These are phyloP conservation scores for Mimachlamys varia DNA, from an alignment of 2,888 invertebrate species.

Conservation along the genomic window DNA sequence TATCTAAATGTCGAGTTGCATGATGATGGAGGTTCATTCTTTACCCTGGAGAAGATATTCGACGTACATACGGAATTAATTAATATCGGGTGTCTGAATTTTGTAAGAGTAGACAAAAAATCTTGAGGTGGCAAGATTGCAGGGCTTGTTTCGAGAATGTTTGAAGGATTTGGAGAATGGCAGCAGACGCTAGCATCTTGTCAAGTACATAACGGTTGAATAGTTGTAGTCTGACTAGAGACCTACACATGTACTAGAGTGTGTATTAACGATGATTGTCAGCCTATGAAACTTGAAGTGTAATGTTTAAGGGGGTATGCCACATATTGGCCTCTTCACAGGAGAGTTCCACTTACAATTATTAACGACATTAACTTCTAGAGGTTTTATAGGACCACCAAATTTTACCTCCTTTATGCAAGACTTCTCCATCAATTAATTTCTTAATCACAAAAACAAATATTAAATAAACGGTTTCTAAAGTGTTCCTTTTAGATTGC, in stretches of 20 bases:
- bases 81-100: conserved; percentile 28
- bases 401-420: neutral
- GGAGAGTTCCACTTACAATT: neutral
- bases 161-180: conserved; percentile 6
- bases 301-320: neutral
- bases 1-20: neutral
- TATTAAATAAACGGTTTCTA: no score
- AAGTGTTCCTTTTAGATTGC: no score
- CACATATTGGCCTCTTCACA: neutral
- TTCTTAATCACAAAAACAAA: no score
- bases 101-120: conserved; percentile 34
- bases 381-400: neutral
- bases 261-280: neutral
- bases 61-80: neutral
- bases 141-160: neutral
- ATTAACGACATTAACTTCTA: neutral
- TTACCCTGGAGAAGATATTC: neutral
- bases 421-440: no score
- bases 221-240: neutral
- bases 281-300: neutral
- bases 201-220: neutral
- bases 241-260: neutral
- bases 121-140: neutral
- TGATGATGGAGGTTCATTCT: neutral
- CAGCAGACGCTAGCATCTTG: neutral